A percentile compares a stretch with the other conserved stretches of the same genome.
phyloP scores from a whole-genome alignment of 2,797 vertebrate genomes.

The Lutjanus campechanus region DNA sequence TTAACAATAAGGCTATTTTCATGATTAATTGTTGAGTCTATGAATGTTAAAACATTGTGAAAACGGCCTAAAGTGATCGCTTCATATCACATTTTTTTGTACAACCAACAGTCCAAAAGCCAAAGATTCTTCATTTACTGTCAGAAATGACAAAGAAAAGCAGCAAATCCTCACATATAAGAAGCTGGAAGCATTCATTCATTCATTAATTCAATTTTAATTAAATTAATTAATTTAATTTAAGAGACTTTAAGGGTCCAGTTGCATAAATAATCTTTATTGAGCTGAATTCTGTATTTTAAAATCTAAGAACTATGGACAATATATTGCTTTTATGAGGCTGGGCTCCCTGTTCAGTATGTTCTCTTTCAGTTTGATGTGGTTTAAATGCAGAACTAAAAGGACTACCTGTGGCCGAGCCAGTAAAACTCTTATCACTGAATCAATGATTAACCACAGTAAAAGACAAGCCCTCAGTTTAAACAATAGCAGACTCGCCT shows the following conservation, averaged over 20 bases:
- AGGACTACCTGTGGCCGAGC: not conserved
- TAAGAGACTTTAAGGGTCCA: not conserved
- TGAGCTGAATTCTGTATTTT: not conserved
- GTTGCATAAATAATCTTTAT: not conserved
- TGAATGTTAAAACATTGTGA: no score
- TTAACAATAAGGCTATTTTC: not conserved
- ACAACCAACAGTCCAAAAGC: no score
- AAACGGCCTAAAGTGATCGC: no score
- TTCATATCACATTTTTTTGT: no score
- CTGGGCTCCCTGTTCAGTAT: fast-evolving
- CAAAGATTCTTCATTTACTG: no score
- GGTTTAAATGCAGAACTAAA: conserved; percentile 19
- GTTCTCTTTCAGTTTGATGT: not conserved
- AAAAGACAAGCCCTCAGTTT: conserved; percentile 26
- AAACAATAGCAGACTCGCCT: conserved; percentile 29
- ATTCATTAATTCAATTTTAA: no score
- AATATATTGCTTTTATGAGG: not conserved
- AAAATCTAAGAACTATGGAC: not conserved
- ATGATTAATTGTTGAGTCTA: no score
- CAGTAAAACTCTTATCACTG: conserved; percentile 47
- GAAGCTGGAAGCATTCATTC: no score
- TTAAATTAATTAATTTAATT: not conserved
- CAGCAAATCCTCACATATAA: no score
- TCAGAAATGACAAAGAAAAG: no score
- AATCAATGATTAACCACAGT: conserved; percentile 63